Evolutionary conservation across 2,113 vertebrate species (phyloP).

Genomic region (Trachemys scripta): DNA sequence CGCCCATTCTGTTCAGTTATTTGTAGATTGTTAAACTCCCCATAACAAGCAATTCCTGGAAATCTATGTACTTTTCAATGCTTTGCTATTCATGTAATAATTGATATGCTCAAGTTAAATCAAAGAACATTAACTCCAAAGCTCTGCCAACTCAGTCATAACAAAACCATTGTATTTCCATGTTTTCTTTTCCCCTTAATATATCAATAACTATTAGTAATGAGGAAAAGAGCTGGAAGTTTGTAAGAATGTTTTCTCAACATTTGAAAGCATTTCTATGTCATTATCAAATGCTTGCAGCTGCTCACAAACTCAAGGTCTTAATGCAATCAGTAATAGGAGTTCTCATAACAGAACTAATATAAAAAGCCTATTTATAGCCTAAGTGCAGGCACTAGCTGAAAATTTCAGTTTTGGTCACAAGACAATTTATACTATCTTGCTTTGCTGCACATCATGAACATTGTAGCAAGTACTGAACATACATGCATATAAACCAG

Average conservation of each 20-base stretch:
- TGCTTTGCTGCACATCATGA: neutral
- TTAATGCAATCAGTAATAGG: constrained; percentile 52
- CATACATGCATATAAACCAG: neutral
- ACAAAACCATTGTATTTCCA: neutral
- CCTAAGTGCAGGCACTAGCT: constrained; percentile 17
- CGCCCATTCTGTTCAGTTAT: neutral
- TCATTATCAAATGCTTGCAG: constrained; percentile 62
- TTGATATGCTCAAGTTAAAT: neutral
- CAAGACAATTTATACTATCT: neutral
- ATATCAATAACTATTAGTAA: neutral
- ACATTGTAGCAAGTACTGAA: neutral
- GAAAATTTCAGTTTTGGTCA: constrained; percentile 44
- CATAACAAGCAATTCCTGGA: neutral
- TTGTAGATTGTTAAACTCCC: neutral
- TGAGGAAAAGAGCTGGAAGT: constrained; percentile 22
- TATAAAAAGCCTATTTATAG: constrained; percentile 65
- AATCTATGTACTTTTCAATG: constrained; percentile 15
- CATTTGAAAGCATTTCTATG: constrained; percentile 45
- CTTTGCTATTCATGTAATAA: neutral
- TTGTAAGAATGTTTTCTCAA: constrained; percentile 23
- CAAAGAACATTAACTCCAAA: constrained; percentile 26
- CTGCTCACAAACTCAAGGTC: constrained; percentile 64
- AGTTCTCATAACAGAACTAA: constrained; percentile 58
- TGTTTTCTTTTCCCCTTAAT: constrained; percentile 14
- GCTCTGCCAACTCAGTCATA: neutral